Evolutionary conservation across 2,888 invertebrate genomes (phyloP).

Genomic region (Caenorhabditis zanzibari): DNA sequence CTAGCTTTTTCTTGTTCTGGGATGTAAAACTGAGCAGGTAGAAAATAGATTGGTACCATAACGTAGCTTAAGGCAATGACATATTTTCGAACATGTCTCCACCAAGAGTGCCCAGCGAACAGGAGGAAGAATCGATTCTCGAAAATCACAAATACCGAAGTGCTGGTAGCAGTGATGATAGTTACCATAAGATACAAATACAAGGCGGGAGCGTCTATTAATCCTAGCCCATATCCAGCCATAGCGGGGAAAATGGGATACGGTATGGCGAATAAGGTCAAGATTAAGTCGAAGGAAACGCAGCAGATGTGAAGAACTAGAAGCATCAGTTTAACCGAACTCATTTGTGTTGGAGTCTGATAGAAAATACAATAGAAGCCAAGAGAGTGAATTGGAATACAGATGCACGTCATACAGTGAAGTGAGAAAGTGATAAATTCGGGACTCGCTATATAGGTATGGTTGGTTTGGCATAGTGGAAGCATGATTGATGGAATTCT

Average conservation of each 20-base stretch:
- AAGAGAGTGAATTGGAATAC: not conserved
- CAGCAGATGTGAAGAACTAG: conserved; percentile 2
- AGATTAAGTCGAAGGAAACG: not conserved
- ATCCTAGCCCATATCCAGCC: not conserved
- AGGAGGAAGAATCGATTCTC: not conserved
- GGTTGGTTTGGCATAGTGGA: no score
- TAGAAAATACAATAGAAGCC: conserved; percentile 13
- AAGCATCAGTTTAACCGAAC: not conserved
- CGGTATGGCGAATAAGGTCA: not conserved
- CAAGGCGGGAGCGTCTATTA: not conserved
- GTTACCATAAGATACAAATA: not conserved
- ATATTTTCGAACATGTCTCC: not conserved
- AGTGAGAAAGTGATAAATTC: no score
- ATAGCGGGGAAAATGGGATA: not conserved
- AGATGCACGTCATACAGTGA: not conserved
- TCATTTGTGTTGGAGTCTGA: conserved; percentile 13
- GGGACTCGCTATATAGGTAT: no score
- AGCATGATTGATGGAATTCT: no score
- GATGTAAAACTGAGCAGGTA: not conserved
- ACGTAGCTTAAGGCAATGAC: not conserved
- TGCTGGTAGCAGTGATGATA: not conserved
- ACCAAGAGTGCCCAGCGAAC: not conserved
- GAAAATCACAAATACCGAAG: not conserved
- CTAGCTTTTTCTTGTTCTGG: not conserved
- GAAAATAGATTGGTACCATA: not conserved